Evolutionary conservation across 2,113 vertebrate species (phyloP), one percentile per base, ranked within the genome.

Genomic region (Anarhynchus alexandrinus): DNA sequence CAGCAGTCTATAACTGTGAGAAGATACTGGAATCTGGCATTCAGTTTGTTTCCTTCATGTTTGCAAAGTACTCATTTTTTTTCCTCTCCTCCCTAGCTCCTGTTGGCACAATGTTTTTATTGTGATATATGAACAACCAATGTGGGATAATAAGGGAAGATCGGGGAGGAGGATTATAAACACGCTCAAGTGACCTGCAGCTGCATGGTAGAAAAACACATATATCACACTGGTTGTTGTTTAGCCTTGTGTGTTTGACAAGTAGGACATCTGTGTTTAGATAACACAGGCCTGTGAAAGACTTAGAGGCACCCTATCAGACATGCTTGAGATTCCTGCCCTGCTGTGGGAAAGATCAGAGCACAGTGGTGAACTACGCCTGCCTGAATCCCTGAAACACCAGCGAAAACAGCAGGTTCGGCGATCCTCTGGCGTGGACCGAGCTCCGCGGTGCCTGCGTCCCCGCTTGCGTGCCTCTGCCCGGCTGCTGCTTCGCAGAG

Each of bases 241-340:
- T 96, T 72, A 90, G n/a, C 67, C 49, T 65, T 29, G 29, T n/a
- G 57, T 86, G 67, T 54, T 90, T 88, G 93, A 94, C 80, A 94
- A 94, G 91, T 10, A 26, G 82, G 92, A 82, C 91, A 80, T 94
- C 91, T 96, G 88, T 95, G 93, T 96, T 96, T 96, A 43, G 93
- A 80, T 80, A 94, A 80, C 79, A 11, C 5, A 72, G 78, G 71
- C 76, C 83, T 43, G 57, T 64, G 67, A 88, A 43, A 88, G 86
- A 76, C 86, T 49, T 10, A 6, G 57, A 93, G 65, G 61, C 65
- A 76, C 71, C 86, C 42, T 82, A 38, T 76, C 58, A 45, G 26
- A 59, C 62, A 25, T 82, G 55, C 91, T 57, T 82, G 82, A 74
- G 62, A 96, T 93, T 92, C 91, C 74, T 92, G 65, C 74, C 79